Conservation (phyloP, 2,113 vertebrate genomes). For the Ceyx melanurus region DNA sequence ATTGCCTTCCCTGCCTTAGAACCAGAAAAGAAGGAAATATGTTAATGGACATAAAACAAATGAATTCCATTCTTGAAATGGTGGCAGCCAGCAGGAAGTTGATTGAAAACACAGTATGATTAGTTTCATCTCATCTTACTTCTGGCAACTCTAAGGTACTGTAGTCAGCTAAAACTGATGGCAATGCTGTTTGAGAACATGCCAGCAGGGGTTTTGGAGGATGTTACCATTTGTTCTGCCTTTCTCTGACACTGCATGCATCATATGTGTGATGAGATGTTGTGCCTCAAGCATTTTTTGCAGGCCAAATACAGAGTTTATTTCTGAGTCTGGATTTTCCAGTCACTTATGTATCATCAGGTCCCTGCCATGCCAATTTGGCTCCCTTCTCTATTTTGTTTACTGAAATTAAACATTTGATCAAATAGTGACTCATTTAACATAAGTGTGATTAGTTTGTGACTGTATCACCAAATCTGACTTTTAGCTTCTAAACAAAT, state of each 20-base stretch:
- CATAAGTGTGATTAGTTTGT: not conserved
- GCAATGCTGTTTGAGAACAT: conserved; percentile 4
- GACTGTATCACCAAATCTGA: conserved; percentile 1
- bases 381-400: conserved; percentile 36
- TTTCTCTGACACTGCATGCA: conserved; percentile 13
- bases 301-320: not conserved
- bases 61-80: conserved; percentile 59
- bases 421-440: conserved; percentile 44
- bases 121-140: conserved; percentile 61
- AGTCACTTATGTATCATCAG: conserved; percentile 19
- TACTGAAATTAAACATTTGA: conserved; percentile 54
- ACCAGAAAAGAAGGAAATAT: not conserved
- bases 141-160: conserved; percentile 41
- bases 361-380: conserved; percentile 8
- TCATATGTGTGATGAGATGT: conserved; percentile 27
- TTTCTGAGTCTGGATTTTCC: conserved; percentile 40
- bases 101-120: conserved; percentile 60
- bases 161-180: conserved; percentile 38
- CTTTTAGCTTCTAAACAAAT: conserved; percentile 12
- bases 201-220: conserved; percentile 27
- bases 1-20: not conserved
- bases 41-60: conserved; percentile 17
- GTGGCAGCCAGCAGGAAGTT: conserved; percentile 52
- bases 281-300: not conserved
- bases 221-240: conserved; percentile 20